Evolutionary conservation across 2,888 invertebrate genomes (phyloP), one percentile per base, ranked within the genome.

Genomic region (Chymomyza procnemis): DNA sequence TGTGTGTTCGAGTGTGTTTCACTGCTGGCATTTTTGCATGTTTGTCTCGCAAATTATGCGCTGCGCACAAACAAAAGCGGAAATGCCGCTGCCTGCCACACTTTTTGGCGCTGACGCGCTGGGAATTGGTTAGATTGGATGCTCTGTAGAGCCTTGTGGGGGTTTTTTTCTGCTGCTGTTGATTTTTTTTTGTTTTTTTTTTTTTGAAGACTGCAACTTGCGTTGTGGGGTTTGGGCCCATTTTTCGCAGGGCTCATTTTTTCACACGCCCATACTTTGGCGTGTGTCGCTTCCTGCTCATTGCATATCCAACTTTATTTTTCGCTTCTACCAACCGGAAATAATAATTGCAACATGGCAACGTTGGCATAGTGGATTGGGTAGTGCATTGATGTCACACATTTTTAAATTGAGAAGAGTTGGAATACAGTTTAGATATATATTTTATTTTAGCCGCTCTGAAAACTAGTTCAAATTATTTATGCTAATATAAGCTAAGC

Each of bases 41-140:
- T 83, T 82, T 80, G 84, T 80, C 86, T 78, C 86, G 75, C 76
- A 83, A 83, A 85, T 83, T 83, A 83, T 85, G 82, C 84, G 86
- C 83, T 78, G 82, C 78, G 71, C 80, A 78, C 81, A 82, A 83
- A 82, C 81, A 85, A 82, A 83, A 78, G 84, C 80, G 85, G 79
- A 78, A 80, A 75, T 71, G 69, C 18, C 48, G 63, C 69, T 67
- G 69, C 70, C 19, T 73, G 69, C 48, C 69, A 74, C 62, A 69
- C 77, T 74, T 69, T 75, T 71, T 57, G 67, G 69, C 64, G 64
- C 76, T 71, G 76, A 66, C 72, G 81, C 66, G 73, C 57, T 58
- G 55, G 18, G 18, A 50, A 18, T 54, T 66, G 61, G 57, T 66
- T 58, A 46, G 26, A 66, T 62, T 69, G 64, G 64, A 63, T 26